phyloP scores from a whole-genome alignment of 2,113 vertebrate genomes.

The Proteles cristata region DNA sequence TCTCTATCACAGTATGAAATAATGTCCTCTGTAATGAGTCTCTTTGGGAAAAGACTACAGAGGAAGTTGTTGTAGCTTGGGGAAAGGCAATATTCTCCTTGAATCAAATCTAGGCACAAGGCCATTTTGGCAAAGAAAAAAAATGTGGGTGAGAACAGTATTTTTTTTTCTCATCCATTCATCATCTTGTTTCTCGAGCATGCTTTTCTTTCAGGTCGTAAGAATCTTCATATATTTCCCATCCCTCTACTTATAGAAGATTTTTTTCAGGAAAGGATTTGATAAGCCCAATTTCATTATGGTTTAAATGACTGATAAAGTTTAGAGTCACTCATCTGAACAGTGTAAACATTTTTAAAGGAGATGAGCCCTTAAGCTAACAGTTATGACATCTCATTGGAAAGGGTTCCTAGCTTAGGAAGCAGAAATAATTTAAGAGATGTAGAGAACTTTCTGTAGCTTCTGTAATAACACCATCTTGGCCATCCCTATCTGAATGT shows the following conservation, averaged over 20 bases:
- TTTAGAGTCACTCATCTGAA: slow-evolving; percentile 5
- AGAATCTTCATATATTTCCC: neutral
- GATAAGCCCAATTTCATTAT: neutral
- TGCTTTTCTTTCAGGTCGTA: neutral
- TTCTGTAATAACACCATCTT: neutral
- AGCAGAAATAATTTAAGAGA: neutral
- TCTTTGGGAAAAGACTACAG: slow-evolving; percentile 11
- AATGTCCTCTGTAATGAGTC: neutral
- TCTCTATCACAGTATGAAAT: neutral
- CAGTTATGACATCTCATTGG: neutral
- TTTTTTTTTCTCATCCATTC: neutral
- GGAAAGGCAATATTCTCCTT: neutral
- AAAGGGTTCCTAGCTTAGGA: neutral
- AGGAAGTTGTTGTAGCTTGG: slow-evolving; percentile 27
- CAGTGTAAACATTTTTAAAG: neutral
- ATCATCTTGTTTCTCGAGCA: neutral
- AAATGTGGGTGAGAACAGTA: neutral
- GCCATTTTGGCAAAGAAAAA: slow-evolving; percentile 25
- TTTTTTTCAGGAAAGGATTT: slow-evolving; percentile 10
- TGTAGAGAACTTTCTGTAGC: neutral
- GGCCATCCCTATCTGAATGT: neutral
- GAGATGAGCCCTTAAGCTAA: neutral
- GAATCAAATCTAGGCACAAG: neutral
- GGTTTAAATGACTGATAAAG: neutral
- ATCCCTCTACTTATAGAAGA: neutral